phyloP scores from a whole-genome alignment of 92 coral and sea anemone species.

The Pocillopora meandrina region DNA sequence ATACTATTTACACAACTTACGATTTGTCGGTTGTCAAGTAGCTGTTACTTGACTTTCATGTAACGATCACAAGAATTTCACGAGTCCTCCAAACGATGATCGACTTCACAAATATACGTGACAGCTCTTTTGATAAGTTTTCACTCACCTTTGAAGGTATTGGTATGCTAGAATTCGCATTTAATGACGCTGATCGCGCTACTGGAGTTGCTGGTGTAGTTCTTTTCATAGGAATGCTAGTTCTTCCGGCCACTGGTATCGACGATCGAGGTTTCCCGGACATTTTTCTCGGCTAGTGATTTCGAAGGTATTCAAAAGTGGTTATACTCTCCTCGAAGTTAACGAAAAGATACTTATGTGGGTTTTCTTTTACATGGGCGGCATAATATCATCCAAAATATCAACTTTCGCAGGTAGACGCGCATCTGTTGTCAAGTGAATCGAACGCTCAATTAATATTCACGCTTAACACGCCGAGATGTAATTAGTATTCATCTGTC shows the following conservation, averaged over 20 bases:
- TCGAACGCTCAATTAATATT: slow-evolving; percentile 30
- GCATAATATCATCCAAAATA: not conserved
- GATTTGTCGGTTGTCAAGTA: slow-evolving; percentile 39
- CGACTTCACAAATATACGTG: not conserved
- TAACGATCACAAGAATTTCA: not conserved
- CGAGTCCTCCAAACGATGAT: not conserved
- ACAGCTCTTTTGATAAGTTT: not conserved
- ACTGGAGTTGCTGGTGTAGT: slow-evolving; percentile 28
- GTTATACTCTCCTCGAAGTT: not conserved
- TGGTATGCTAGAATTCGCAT: slow-evolving; percentile 28
- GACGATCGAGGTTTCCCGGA: slow-evolving; percentile 70
- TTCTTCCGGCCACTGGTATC: slow-evolving; percentile 66
- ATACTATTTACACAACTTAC: slow-evolving; percentile 10
- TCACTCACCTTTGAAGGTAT: slow-evolving; percentile 32
- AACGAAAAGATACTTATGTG: no score
- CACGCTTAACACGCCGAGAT: no score
- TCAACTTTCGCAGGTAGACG: slow-evolving; percentile 20
- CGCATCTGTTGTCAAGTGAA: slow-evolving; percentile 34
- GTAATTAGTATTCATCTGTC: not conserved
- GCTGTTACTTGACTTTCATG: not conserved
- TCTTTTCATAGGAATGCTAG: slow-evolving; percentile 65
- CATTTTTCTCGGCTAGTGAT: slow-evolving; percentile 20
- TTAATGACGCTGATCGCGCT: not conserved
- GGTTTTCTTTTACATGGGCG: not conserved
- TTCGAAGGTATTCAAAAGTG: not conserved